Percentiles rank a stretch among this genome's conserved stretches.
phyloP scores from a whole-genome alignment of 1,140 invertebrate species.

The Bradynema listronoti region DNA sequence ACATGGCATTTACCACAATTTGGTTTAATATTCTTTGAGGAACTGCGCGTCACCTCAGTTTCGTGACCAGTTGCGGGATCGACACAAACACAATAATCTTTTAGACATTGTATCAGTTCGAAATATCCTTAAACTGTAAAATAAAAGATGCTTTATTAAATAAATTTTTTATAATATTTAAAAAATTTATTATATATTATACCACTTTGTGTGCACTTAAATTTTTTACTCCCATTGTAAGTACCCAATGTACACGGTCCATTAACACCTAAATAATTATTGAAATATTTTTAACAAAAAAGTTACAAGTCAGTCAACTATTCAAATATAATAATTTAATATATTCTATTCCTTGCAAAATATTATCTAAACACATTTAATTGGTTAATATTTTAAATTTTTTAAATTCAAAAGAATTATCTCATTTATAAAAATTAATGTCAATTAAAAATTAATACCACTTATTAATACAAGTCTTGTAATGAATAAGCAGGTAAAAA shows the following conservation, averaged over 20 bases:
- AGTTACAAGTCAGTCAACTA: too few species aligned
- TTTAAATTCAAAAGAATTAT: too few species aligned
- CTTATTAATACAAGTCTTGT: too few species aligned
- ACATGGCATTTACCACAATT: slow-evolving; percentile 9
- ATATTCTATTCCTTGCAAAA: too few species aligned
- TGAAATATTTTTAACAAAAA: too few species aligned
- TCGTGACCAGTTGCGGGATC: slow-evolving; percentile 5
- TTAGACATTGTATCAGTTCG: slow-evolving; percentile 6
- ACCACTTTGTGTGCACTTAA: slow-evolving; percentile 11
- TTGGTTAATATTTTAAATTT: too few species aligned
- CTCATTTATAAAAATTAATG: too few species aligned
- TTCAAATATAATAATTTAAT: too few species aligned
- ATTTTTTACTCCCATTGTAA: background rate
- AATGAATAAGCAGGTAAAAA: too few species aligned
- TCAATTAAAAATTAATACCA: too few species aligned
- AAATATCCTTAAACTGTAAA: slow-evolving; percentile 2
- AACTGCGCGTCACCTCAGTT: background rate
- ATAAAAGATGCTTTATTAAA: background rate
- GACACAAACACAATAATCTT: slow-evolving; percentile 5
- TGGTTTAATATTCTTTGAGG: background rate
- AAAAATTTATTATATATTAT: background rate
- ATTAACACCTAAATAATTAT: too few species aligned
- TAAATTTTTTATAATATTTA: background rate
- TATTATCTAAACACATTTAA: too few species aligned
- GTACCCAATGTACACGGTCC: slow-evolving; percentile 8